Evolutionary conservation across 2,113 vertebrate species (phyloP).

Genomic region (Clupea harengus): DNA sequence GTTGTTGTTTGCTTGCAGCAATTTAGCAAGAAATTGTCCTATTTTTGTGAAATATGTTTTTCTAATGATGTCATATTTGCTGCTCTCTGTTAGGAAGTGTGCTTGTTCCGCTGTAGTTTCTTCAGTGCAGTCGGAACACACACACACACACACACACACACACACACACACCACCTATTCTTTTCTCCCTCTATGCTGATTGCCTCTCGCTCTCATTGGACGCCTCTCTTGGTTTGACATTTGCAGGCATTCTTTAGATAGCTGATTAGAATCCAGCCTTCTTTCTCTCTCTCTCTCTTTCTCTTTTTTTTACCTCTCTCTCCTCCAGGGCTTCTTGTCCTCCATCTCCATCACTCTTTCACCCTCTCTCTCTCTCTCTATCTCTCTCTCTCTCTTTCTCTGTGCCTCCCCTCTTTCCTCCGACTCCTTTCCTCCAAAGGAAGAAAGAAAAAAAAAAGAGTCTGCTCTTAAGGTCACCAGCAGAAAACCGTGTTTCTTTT

Average conservation of each 20-base stretch:
- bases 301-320: background rate
- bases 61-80: background rate
- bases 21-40: slow-evolving; percentile 6
- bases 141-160: background rate
- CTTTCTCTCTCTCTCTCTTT: slow-evolving; percentile 6
- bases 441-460: background rate
- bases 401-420: background rate
- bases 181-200: background rate
- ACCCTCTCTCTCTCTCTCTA: slow-evolving; percentile 35
- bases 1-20: background rate
- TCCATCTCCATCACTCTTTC: slow-evolving; percentile 34
- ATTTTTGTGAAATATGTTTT: background rate
- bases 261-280: slow-evolving; percentile 65
- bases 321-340: slow-evolving; percentile 19
- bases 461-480: background rate
- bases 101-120: background rate
- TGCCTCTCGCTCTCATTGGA: slow-evolving; percentile 46
- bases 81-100: background rate
- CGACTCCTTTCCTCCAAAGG: background rate
- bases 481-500: background rate
- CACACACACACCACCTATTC: background rate
- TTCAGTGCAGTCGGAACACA: background rate
- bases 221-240: slow-evolving; percentile 62
- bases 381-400: background rate
- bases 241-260: slow-evolving; percentile 67